Evolutionary conservation across 2,888 invertebrate genomes (phyloP).

Genomic region (Drosophila meridiana): DNA sequence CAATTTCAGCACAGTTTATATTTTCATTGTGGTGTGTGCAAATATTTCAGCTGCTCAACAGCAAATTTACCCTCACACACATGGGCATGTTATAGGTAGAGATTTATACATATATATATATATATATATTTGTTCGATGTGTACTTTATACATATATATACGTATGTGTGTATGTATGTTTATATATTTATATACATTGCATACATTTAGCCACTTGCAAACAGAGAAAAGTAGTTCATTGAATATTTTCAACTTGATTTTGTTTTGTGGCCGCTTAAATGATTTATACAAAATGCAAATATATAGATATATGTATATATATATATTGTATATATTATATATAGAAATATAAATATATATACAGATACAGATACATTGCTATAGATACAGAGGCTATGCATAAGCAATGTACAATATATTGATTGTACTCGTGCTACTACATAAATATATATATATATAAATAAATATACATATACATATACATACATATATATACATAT

Average conservation of each 20-base stretch:
- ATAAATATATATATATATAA: slow-evolving; percentile 27
- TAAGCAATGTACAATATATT: slow-evolving; percentile 57
- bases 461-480: background rate
- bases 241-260: slow-evolving; percentile 80
- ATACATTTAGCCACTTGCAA: slow-evolving; percentile 66
- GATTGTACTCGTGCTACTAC: slow-evolving; percentile 48
- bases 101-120: slow-evolving; percentile 11
- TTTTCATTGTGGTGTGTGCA: slow-evolving; percentile 44
- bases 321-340: slow-evolving; percentile 25
- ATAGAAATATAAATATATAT: slow-evolving; percentile 16
- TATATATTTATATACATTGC: slow-evolving; percentile 52
- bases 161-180: slow-evolving; percentile 36
- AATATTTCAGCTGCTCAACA: slow-evolving; percentile 40
- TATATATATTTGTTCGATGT: slow-evolving; percentile 46
- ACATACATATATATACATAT: slow-evolving; percentile 13
- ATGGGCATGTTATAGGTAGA: slow-evolving; percentile 28
- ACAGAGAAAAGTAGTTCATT: slow-evolving; percentile 76
- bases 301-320: slow-evolving; percentile 22
- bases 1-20: slow-evolving; percentile 55
- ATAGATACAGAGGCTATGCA: slow-evolving; percentile 39
- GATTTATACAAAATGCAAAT: slow-evolving; percentile 67
- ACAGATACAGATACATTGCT: slow-evolving; percentile 18
- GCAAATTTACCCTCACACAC: slow-evolving; percentile 8
- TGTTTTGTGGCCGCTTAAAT: slow-evolving; percentile 70
- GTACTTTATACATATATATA: slow-evolving; percentile 35